Base-by-base conservation (phyloP, 2,113 vertebrate genomes). In the Tringa solitaria region DNA sequence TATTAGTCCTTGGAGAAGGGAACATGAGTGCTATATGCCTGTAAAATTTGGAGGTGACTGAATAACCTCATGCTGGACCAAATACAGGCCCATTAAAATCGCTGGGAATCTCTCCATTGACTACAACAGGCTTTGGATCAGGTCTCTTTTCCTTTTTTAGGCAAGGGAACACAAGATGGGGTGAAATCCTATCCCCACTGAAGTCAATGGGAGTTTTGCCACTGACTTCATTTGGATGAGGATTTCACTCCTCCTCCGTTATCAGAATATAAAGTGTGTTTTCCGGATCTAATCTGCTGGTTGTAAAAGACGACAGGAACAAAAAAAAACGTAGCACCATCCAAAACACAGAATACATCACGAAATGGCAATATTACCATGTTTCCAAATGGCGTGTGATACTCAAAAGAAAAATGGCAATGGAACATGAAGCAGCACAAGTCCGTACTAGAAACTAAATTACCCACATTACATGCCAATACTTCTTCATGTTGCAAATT, bases 81-180 rank as follows among this genome's bases (percentile, higher is more conserved):
- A 90, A 88, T 68, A 93, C 90, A 96, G 85, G 10, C 85, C 88
- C 59, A 67, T 84, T 96, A 94, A 95, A 95, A 84, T 92, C 20
- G 1, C 81, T 89, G 87, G 67, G 77, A 96, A 90, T 78, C 89
- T 95, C 96, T 97, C 87, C 84, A 83, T 77, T 96, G 88, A 95
- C 92, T 95, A 87, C 95, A 96, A 95, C 23, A 95, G 90, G 77
- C 50, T 91, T 91, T 95, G 93, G 81, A 94, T 94, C 70, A 91
- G 81, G 70, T 91, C 87, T 95, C 74, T 91, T 95, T 91, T 95
- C 94, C 96, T 89, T 97, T 97, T 97, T 96, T 93, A 95, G 95
- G 89, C 94, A 96, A 93, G 59, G 45, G 77, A 95, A 78, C 56
- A 85, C 26, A 87, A 92, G 69, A 92, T 91, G 37, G 87, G 18